phyloP scores from a whole-genome alignment of 2,113 vertebrate species.

The Tupaia tana region DNA sequence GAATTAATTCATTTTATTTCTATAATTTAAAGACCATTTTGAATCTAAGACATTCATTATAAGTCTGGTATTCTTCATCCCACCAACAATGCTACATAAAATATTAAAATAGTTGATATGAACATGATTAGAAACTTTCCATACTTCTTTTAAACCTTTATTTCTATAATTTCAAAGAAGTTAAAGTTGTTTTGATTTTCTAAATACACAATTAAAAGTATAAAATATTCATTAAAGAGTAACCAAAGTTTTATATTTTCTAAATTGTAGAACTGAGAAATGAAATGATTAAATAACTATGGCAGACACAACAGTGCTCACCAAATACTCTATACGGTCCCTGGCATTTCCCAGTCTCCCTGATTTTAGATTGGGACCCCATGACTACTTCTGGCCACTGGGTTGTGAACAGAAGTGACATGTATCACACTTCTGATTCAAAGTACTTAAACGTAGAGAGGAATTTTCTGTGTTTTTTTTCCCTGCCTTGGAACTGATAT shows the following conservation, averaged over 20 bases:
- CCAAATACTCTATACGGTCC: background rate
- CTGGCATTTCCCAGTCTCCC: conserved; percentile 42
- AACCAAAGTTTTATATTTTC: conserved; percentile 40
- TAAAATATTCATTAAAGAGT: conserved; percentile 31
- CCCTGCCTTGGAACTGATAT: conserved; percentile 38
- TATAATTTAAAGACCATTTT: conserved; percentile 43
- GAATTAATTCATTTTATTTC: conserved; percentile 37
- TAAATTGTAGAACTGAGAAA: conserved; percentile 44
- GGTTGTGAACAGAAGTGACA: conserved; percentile 58
- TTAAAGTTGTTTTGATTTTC: conserved; percentile 57
- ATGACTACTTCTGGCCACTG: conserved; percentile 57
- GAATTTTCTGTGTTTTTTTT: conserved; percentile 1
- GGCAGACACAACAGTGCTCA: conserved; percentile 50
- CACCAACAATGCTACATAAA: conserved; percentile 55
- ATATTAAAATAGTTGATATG: conserved; percentile 27
- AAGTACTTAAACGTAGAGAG: background rate
- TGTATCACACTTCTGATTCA: conserved; percentile 43
- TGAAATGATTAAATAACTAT: conserved; percentile 43
- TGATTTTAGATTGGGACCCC: conserved; percentile 36
- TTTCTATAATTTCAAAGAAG: conserved; percentile 57
- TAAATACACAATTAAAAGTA: conserved; percentile 30
- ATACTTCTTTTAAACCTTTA: conserved; percentile 43
- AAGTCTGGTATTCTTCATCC: conserved; percentile 48
- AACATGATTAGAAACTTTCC: background rate
- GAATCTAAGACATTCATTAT: conserved; percentile 34